Base-by-base conservation (phyloP, 2,888 invertebrate genomes). In the Entomobrya proxima region DNA sequence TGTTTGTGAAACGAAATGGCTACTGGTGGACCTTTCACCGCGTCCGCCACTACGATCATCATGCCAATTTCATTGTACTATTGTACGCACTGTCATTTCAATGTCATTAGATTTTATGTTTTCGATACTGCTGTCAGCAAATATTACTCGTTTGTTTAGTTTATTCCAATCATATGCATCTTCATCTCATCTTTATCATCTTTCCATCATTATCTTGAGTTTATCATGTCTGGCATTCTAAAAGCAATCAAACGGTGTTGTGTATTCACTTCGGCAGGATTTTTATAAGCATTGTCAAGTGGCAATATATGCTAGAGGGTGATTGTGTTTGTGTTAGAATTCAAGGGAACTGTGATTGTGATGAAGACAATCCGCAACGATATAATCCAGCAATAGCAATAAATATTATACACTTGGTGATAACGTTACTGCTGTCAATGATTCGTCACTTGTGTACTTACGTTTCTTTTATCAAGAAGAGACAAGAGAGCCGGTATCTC, bases 191-290 rank as follows among this genome's bases (percentile, higher is more conserved):
- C 58, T 24, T 58, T 21, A 58, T 21, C 15, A 74, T 32, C 67
- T 67, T 21, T n/a, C 67, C 32, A 35, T 2, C 37, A 15, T 35
- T 2, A 7, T 35, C 18, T 37, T 21, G 15, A 15, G 18, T 67
- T 35, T 52, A 21, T 72, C 27, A 1, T 13, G 32, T 32, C 35
- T 64, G 55, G 30, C 11, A n/a, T 32, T 82, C 27, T 47, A 75
- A 64, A 50, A 75, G 67, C 75, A 75, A 74, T 81, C 81, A 81
- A 72, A 64, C 64, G 44, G 75, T 75, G 75, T 82, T 72, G 58
- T 72, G 72, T 61, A 74, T 75, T 61, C 64, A 64, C 40, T 35
- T 75, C 64, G 47, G 61, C 67, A 61, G 75, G 75, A 82, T 82
- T 75, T 82, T 75, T 82, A 64, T 55, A 37, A 15, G 30, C 64